A percentile compares a stretch with the other conserved stretches of the same genome.
Conservation (phyloP, 2,113 vertebrate genomes). For the Dinomys branickii region DNA sequence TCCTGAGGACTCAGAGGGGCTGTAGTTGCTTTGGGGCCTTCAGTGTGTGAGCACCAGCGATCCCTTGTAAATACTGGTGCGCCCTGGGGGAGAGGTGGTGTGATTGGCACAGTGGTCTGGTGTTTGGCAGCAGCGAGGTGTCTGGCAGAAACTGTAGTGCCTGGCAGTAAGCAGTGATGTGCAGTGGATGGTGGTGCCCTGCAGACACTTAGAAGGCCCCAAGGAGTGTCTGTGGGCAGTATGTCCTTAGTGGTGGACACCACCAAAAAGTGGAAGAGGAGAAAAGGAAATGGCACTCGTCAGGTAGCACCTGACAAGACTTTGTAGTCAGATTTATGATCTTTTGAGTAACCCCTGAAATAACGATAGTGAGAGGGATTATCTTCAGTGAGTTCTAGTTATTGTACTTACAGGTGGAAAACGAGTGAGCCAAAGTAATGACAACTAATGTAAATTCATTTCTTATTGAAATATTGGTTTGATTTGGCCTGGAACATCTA, state of each 20-base stretch:
- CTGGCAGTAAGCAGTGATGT: not conserved
- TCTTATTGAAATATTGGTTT: not conserved
- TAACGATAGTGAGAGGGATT: not conserved
- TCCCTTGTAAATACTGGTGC: not conserved
- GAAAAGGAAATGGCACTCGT: not conserved
- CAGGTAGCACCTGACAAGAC: not conserved
- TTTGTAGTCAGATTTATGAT: not conserved
- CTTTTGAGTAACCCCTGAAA: not conserved
- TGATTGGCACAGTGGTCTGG: not conserved
- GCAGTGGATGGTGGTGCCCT: too few relatives aligned
- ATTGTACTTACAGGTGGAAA: not conserved
- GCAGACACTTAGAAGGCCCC: not conserved
- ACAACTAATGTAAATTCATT: not conserved
- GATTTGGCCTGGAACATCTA: not conserved
- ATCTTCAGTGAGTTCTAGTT: not conserved
- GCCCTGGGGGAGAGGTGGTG: too few relatives aligned
- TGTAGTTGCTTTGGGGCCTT: not conserved
- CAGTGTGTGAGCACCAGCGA: fast-evolving
- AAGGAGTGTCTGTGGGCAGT: not conserved
- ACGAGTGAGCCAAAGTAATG: not conserved
- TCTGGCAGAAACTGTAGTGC: not conserved
- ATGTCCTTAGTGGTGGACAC: not conserved
- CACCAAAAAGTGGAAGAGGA: not conserved
- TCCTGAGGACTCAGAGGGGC: not conserved
- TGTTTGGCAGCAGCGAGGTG: not conserved